phyloP scores from a whole-genome alignment of 2,888 invertebrate species.

The Helleia helle region DNA sequence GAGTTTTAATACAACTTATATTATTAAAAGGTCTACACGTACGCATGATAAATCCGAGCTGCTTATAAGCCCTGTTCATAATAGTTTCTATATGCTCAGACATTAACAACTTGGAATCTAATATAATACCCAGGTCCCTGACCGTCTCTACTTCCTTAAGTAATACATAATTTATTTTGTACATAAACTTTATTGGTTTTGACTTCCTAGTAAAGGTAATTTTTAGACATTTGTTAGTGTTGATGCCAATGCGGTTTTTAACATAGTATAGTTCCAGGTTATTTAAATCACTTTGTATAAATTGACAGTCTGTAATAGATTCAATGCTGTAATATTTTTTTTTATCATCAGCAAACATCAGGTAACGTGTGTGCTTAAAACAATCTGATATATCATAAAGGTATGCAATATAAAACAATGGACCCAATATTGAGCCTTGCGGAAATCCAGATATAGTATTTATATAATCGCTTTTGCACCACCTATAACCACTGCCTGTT shows the following conservation, averaged over 20 bases:
- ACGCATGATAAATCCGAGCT: not conserved
- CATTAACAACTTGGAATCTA: not conserved
- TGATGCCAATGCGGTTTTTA: constrained; percentile 4
- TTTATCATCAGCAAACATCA: constrained; percentile 12
- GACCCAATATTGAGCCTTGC: constrained; percentile 6
- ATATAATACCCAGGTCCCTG: not conserved
- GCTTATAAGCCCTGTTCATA: not conserved
- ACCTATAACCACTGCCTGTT: constrained; percentile 11
- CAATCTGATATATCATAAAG: constrained; percentile 4
- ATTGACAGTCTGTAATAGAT: not conserved
- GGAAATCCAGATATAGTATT: constrained; percentile 5
- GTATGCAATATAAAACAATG: constrained; percentile 7
- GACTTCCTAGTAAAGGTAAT: not conserved
- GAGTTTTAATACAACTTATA: not conserved
- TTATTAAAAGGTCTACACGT: not conserved
- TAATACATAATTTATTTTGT: too few relatives aligned
- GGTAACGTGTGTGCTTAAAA: not conserved
- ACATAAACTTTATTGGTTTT: too few relatives aligned
- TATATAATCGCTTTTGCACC: constrained; percentile 1
- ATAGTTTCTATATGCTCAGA: not conserved
- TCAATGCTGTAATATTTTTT: constrained; percentile 2
- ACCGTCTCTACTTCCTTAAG: not conserved
- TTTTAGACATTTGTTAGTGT: constrained; percentile 2
- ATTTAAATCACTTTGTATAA: constrained; percentile 8
- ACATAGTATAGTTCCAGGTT: constrained; percentile 1